Conservation (phyloP, 2,113 vertebrate species). For the Ondatra zibethicus region DNA sequence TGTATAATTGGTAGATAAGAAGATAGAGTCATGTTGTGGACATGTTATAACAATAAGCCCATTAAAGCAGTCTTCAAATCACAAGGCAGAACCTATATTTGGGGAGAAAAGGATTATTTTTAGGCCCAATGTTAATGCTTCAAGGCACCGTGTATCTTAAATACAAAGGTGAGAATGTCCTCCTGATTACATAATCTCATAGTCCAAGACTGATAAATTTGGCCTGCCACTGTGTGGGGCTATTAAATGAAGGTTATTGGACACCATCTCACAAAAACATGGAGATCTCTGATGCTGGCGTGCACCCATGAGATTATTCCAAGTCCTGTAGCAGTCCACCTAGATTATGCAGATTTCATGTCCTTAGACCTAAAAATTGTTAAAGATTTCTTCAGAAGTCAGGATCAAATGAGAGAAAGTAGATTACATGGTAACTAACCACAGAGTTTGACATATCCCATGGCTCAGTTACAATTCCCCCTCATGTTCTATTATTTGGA, state of each 20-base stretch:
- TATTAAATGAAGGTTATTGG: not conserved
- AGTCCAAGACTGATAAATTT: not conserved
- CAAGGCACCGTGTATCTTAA: not conserved
- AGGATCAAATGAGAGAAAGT: not conserved
- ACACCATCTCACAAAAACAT: not conserved
- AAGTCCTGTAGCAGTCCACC: not conserved
- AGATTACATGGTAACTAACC: not conserved
- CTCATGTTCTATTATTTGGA: not conserved
- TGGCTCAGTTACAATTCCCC: not conserved
- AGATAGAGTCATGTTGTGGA: not conserved
- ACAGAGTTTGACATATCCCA: not conserved
- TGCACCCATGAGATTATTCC: not conserved
- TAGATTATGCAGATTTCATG: not conserved
- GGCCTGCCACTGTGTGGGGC: not conserved
- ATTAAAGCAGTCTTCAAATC: not conserved
- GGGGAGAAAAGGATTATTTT: not conserved
- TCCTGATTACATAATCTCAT: not conserved
- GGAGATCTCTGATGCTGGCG: not conserved
- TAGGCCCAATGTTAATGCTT: not conserved
- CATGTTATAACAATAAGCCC: not conserved
- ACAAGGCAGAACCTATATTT: not conserved
- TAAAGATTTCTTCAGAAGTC: not conserved
- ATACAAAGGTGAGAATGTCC: not conserved
- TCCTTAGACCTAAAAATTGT: not conserved
- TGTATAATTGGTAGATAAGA: not conserved